Percentiles rank a stretch among this genome's conserved stretches.
These are phyloP conservation scores for Sebastes oblongus DNA, from an alignment of 2,797 vertebrate species.

Conservation along the genomic window DNA sequence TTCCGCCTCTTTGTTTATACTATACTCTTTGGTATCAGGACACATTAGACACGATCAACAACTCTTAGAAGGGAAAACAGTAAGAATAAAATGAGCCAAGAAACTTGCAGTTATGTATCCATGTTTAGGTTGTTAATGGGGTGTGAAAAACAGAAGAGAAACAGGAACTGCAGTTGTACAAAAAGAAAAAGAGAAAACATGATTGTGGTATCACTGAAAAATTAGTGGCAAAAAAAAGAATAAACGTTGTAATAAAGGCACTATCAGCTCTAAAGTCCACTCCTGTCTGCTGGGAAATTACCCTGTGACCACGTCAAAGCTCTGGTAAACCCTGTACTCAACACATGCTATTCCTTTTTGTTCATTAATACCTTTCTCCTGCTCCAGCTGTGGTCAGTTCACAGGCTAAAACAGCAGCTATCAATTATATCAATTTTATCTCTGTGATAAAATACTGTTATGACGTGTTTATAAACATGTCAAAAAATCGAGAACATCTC, in stretches of 20 bases:
- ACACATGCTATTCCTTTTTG: neutral
- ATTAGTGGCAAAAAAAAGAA: neutral
- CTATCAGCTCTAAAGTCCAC: slow-evolving; percentile 46
- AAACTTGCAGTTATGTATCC: slow-evolving; percentile 47
- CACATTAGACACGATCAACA: no score
- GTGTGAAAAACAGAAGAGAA: slow-evolving; percentile 15
- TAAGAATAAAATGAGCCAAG: neutral
- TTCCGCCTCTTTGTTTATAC: no score
- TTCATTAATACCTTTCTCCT: neutral
- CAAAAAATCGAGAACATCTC: slow-evolving; percentile 33
- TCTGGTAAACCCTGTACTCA: slow-evolving; percentile 30
- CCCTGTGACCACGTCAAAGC: slow-evolving; percentile 11
- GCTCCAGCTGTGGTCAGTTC: slow-evolving; percentile 1
- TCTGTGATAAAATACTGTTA: slow-evolving; percentile 30
- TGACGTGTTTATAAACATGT: slow-evolving; percentile 13
- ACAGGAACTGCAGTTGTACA: slow-evolving; percentile 8
- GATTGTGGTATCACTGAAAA: neutral
- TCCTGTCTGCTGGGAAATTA: neutral
- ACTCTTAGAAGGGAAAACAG: neutral
- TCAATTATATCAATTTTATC: neutral
- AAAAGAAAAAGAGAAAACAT: neutral
- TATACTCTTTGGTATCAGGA: no score
- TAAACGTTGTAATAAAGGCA: slow-evolving; percentile 74
- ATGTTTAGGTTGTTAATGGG: slow-evolving; percentile 49
- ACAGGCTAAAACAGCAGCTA: neutral